Conservation (phyloP, 2,797 vertebrate genomes). For the Hippopotamyrus pictus region DNA sequence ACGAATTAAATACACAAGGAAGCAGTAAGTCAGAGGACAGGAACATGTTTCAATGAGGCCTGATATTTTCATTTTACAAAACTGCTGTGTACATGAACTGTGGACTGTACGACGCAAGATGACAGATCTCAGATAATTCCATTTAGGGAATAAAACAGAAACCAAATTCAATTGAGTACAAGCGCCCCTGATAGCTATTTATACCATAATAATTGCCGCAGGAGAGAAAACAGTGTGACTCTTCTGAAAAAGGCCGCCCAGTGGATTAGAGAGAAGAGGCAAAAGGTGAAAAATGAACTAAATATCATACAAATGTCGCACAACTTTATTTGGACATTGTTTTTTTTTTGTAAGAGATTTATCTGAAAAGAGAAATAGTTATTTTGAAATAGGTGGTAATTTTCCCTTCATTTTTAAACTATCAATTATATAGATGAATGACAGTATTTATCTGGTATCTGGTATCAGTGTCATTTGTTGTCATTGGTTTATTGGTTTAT, state of each 20-base stretch:
- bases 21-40: neutral
- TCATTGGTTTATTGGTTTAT: neutral
- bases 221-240: neutral
- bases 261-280: neutral
- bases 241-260: neutral
- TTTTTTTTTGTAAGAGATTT: neutral
- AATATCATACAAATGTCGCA: neutral
- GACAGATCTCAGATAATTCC: neutral
- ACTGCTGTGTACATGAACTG: neutral
- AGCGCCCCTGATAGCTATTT: neutral
- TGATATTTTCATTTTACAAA: neutral
- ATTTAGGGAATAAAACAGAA: neutral
- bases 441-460: neutral
- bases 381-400: neutral
- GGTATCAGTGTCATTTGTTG: neutral
- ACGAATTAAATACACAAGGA: neutral
- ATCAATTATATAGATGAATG: neutral
- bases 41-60: neutral
- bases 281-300: neutral
- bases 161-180: neutral
- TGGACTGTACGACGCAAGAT: neutral
- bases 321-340: neutral
- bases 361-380: neutral
- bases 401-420: neutral
- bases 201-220: neutral